Evolutionary conservation across 1,140 invertebrate genomes (phyloP), one percentile per base, ranked within the genome.

Genomic region (Mizuhopecten yessoensis): DNA sequence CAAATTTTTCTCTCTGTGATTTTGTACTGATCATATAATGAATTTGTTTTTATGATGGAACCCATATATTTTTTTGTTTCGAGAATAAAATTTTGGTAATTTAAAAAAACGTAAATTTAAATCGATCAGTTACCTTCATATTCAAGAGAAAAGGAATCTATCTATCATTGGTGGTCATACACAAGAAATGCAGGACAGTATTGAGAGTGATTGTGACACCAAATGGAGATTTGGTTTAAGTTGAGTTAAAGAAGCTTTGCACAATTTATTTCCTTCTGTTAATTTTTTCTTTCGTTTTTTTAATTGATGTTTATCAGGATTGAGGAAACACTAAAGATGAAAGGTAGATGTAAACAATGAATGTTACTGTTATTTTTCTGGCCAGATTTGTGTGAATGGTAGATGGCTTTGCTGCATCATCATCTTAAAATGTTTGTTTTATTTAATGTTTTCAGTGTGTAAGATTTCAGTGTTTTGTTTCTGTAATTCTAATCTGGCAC

Each of bases 401-500:
- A 75, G 57, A n/a, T 75, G 57, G 57, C 57, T 75, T 75, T 29
- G 23, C n/a, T 75, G 57, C n/a, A 29, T 29, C 57, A 75, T 75
- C 57, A 49, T 75, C 29, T 75, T 5, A 75, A 75, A 75, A 0
- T 75, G 57, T 75, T 75, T 75, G 57, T 75, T 45, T 39, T 7
- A 39, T 39, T 39, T 57, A n/a, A n/a, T n/a, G 45, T 57, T 9
- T 75, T 75, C 29, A 75, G 57, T 17, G 57, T 75, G 57, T n/a
- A n/a, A 75, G 57, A 75, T 75, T 75, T 75, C n/a, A 2, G n/a
- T 75, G 57, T 75, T n/a, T 75, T 29, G 7, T 57, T 57, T 23
- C 57, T 29, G n/a, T 75, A 29, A 29, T 75, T 75, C 57, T 75
- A 75, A 75, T 75, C 23, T 75, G 57, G 57, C 57, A 75, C 57